Percentiles rank a stretch among this genome's conserved stretches.
phyloP scores from a whole-genome alignment of 2,888 invertebrate genomes.

The Lepetodrilus schrolli region DNA sequence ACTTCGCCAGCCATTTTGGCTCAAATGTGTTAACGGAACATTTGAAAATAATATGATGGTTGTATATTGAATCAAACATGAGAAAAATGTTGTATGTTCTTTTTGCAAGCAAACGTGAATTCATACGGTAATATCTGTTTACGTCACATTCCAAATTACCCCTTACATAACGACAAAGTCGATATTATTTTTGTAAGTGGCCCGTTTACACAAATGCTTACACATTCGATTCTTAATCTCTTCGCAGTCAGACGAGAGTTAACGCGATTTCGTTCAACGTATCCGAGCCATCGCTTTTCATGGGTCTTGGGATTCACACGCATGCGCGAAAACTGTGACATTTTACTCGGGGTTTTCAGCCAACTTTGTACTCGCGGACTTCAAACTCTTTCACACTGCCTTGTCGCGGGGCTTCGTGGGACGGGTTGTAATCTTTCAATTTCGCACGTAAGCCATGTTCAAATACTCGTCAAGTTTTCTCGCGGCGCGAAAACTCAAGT shows the following conservation, averaged over 20 bases:
- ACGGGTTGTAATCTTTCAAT: conserved; percentile 28
- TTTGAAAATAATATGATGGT: no score
- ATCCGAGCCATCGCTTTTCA: conserved; percentile 17
- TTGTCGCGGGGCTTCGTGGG: background rate
- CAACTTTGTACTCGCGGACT: conserved; percentile 26
- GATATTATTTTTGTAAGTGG: background rate
- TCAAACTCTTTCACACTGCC: conserved; percentile 26
- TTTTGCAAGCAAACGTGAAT: no score
- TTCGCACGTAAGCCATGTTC: conserved; percentile 31
- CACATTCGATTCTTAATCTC: background rate
- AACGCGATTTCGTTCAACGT: background rate
- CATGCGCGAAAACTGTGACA: conserved; percentile 31
- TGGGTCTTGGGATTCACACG: conserved; percentile 22
- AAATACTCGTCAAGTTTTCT: conserved; percentile 27
- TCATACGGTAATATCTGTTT: no score
- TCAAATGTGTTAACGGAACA: no score
- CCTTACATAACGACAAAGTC: background rate
- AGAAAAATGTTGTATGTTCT: no score
- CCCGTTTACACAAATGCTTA: background rate
- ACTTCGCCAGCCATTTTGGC: no score
- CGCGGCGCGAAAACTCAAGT: conserved; percentile 13
- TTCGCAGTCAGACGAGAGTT: conserved; percentile 14
- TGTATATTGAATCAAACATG: no score
- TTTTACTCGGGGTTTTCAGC: conserved; percentile 30
- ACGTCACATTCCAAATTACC: no score